Evolutionary conservation across 2,797 vertebrate genomes (phyloP), one percentile per base, ranked within the genome.

Genomic region (Peromyscus melanophrys): DNA sequence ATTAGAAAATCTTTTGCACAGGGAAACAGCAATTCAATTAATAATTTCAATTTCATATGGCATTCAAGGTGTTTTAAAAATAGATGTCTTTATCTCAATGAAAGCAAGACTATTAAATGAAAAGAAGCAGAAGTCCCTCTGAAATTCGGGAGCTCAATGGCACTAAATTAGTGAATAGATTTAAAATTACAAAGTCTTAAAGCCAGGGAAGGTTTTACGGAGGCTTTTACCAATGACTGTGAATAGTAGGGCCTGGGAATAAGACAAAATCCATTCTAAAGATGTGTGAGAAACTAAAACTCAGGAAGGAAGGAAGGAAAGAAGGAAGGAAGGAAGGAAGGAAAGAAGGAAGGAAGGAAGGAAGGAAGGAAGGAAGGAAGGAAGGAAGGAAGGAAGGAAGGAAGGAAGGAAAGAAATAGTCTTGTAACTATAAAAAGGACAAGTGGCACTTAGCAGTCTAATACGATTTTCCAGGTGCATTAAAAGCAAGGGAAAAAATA

Each of bases 41-140:
- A 96, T 96, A 97, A 97, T 96, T 97, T 96, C 89, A 97, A 97
- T 97, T 97, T 96, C 94, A 92, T 90, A 95, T 97, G 88, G 85
- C 61, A 95, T 95, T 96, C 94, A 89, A 96, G 85, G 85, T 95
- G 21, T 97, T 97, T 97, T 90, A 94, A 96, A 97, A 98, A 97
- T 96, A 96, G 95, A 94, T 95, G 93, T 95, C 95, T 97, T 97
- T 96, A 97, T 97, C 95, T 97, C 95, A 98, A 84, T 96, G 95
- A 98, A 97, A 97, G 93, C 12, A 94, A 96, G 63, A 96, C 88
- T 82, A 96, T 84, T 94, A 96, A 98, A 87, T 95, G 97, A 97
- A 97, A 95, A 97, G 94, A 93, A 96, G 89, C 95, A 97, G 93
- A 93, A 97, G 81, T 97, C 95, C 75, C 96, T 92, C 77, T 96